These are phyloP conservation scores for Heliopora coerulea DNA, from an alignment of 92 coral and sea anemone species.

Conservation along the genomic window DNA sequence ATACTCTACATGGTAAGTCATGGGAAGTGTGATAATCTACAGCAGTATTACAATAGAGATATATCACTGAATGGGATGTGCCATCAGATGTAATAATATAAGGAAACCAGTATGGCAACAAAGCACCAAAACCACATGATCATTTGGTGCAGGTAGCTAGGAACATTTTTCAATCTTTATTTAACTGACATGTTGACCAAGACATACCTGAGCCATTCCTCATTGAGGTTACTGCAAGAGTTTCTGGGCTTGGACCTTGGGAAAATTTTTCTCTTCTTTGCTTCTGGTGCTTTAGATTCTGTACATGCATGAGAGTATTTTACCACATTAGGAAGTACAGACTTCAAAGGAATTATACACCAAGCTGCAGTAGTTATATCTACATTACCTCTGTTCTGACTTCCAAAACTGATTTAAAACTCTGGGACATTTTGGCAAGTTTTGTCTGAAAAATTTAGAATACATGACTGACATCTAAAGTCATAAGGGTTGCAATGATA, in stretches of 20 bases:
- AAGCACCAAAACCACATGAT: too few relatives aligned
- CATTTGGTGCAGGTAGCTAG: not conserved
- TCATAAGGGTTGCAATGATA: not conserved
- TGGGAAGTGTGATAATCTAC: too few relatives aligned
- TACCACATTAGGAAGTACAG: too few relatives aligned
- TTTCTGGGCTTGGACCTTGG: conserved; percentile 80
- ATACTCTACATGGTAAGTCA: too few relatives aligned
- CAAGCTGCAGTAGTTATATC: too few relatives aligned
- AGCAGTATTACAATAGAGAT: too few relatives aligned
- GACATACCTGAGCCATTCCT: conserved; percentile 73
- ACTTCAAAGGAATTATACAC: too few relatives aligned
- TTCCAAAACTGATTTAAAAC: conserved; percentile 91
- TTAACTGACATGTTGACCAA: not conserved
- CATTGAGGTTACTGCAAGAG: conserved; percentile 69
- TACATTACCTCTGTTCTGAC: conserved; percentile 85
- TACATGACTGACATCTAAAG: not conserved
- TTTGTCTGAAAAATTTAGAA: conserved; percentile 62
- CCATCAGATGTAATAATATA: too few relatives aligned
- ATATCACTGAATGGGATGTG: too few relatives aligned
- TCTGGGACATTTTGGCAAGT: conserved; percentile 95
- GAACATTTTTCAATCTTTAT: not conserved
- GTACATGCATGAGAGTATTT: too few relatives aligned
- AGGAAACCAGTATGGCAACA: too few relatives aligned
- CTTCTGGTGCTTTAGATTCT: conserved; percentile 97
- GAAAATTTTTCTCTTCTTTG: conserved; percentile 94